Evolutionary conservation across 1,140 invertebrate species (phyloP).

Genomic region (Hyphantria cunea): DNA sequence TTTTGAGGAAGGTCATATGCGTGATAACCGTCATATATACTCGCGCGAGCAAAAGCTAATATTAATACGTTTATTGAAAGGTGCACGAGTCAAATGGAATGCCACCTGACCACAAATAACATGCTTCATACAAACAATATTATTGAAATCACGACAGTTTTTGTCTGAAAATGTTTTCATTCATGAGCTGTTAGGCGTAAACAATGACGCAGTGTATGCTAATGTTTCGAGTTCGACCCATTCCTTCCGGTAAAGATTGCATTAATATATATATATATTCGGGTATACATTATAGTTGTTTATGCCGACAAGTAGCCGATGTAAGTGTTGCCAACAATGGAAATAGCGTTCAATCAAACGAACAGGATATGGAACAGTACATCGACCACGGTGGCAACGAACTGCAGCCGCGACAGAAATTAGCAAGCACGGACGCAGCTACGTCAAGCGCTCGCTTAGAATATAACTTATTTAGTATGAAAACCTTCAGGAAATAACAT

Average conservation of each 20-base stretch:
- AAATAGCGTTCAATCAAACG: conserved; percentile 45
- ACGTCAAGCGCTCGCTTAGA: conserved; percentile 12
- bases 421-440: conserved; percentile 18
- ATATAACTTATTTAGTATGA: conserved; percentile 1
- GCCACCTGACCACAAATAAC: neutral
- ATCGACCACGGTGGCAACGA: conserved; percentile 59
- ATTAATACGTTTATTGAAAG: too few relatives aligned
- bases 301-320: conserved; percentile 8
- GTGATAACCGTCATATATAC: too few relatives aligned
- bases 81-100: conserved; percentile 12
- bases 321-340: conserved; percentile 46
- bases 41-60: too few relatives aligned
- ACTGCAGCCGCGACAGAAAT: conserved; percentile 54
- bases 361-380: conserved; percentile 63
- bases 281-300: conserved; percentile 29
- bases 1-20: too few relatives aligned
- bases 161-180: conserved; percentile 10
- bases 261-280: conserved; percentile 41
- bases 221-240: conserved; percentile 29
- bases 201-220: conserved; percentile 35
- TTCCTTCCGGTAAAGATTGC: conserved; percentile 28
- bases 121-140: neutral
- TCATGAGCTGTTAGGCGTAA: conserved; percentile 7
- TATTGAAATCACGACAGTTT: conserved; percentile 9
- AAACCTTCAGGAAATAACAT: neutral